These are phyloP conservation scores for Hemicentrotus pulcherrimus DNA, from an alignment of 35 echinoderm and acorn worm genomes.

Conservation along the genomic window DNA sequence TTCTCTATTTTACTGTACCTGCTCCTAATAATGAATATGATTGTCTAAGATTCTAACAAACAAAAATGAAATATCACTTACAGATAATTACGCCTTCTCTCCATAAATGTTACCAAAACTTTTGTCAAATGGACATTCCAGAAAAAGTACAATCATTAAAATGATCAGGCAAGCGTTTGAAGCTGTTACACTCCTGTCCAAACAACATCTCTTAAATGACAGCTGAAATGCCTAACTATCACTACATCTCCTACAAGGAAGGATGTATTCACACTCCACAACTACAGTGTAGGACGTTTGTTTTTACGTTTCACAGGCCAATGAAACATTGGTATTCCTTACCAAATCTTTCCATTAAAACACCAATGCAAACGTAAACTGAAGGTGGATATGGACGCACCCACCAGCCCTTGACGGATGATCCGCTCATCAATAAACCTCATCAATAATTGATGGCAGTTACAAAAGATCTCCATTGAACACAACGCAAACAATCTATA, in stretches of 20 bases:
- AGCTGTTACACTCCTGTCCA: not conserved
- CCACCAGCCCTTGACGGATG: not conserved
- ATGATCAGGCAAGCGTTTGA: not conserved
- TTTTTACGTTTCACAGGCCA: not conserved
- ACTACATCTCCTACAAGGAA: not conserved
- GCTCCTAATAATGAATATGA: too few relatives aligned
- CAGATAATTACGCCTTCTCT: not conserved
- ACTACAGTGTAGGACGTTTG: not conserved
- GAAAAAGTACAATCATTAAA: not conserved
- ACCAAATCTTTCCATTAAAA: not conserved
- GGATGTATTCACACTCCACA: not conserved
- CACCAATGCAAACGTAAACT: not conserved
- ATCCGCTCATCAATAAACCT: not conserved
- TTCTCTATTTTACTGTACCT: too few relatives aligned
- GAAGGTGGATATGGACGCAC: not conserved
- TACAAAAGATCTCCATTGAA: not conserved
- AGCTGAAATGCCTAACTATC: not conserved
- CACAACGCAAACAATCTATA: not conserved
- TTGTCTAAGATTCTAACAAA: too few relatives aligned
- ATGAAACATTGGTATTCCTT: not conserved
- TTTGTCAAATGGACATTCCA: not conserved
- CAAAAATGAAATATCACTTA: not conserved
- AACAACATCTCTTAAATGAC: not conserved
- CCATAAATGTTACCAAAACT: not conserved
- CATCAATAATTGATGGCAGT: not conserved